Evolutionary conservation across 2,888 invertebrate species (phyloP), one percentile per base, ranked within the genome.

Genomic region (Parnassius apollo): DNA sequence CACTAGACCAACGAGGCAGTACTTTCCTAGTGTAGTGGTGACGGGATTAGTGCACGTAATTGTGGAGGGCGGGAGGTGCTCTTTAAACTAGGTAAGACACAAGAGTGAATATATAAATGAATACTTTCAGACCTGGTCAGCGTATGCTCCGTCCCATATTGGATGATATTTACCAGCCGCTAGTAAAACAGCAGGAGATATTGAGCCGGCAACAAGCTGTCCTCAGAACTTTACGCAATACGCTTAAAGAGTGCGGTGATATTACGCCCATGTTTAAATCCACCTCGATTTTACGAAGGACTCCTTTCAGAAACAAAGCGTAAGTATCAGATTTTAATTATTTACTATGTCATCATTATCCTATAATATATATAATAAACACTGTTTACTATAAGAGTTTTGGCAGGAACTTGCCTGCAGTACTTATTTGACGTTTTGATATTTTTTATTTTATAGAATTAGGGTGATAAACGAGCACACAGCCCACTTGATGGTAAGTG

Each of bases 141-240:
- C 81, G 78, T n/a, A 93, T 95, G 88, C 93, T 94, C 64, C 93
- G 94, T 13, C 96, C 96, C 0, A 94, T 94, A 44, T 85, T 96
- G 71, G 96, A 97, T 74, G 94, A 94, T 44, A 93, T 97, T 9
- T 97, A 96, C 84, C 96, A 96, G 74, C 95, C 96, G 0, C 88
- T 97, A 75, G 94, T 95, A 42, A 94, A 93, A 65, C 95, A 97
- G 67, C 95, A 94, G 69, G 95, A 95, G 68, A 93, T 95, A 65
- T 87, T 95, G 35, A 87, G 86, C 65, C 93, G 91, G 61, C 95
- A 94, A 76, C 93, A 91, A 82, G 93, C 78, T 55, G 92, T 76
- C 65, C 81, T 92, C 45, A 89, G 87, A 61, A 86, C 78, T 8
- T 70, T 83, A 62, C 80, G 74, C 66, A 89, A 76, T 65, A 86